Base-by-base conservation (phyloP, 2,888 invertebrate genomes). In the Gastrophysa polygoni region DNA sequence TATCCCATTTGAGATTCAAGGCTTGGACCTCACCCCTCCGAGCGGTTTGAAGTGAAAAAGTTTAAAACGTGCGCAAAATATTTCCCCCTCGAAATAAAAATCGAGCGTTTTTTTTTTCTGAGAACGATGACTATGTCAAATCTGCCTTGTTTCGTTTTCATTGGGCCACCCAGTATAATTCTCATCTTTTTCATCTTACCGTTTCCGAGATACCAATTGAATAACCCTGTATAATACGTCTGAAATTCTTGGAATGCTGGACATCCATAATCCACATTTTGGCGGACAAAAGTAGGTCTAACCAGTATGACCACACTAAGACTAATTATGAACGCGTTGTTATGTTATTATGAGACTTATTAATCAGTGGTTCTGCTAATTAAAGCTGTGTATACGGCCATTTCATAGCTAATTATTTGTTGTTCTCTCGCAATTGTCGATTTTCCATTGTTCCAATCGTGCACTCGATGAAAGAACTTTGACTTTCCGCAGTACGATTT, bases 171-270 rank as follows among this genome's bases (percentile, higher is more conserved):
- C n/a, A n/a, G n/a, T n/a, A n/a, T n/a, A n/a, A n/a, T n/a, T n/a
- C n/a, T n/a, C n/a, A n/a, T n/a, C n/a, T n/a, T n/a, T n/a, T n/a
- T n/a, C n/a, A n/a, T n/a, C n/a, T n/a, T n/a, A n/a, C n/a, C n/a
- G n/a, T n/a, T n/a, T n/a, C n/a, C n/a, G n/a, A n/a, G n/a, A n/a
- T n/a, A n/a, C n/a, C n/a, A n/a, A n/a, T n/a, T n/a, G n/a, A n/a
- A n/a, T n/a, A n/a, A n/a, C n/a, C n/a, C n/a, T n/a, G n/a, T n/a
- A n/a, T n/a, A n/a, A n/a, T n/a, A n/a, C 47, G 59, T 14, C 16
- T 4, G 46, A 56, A 63, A 63, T 63, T 63, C 56, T 48, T 59
- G 8, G 55, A 32, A 56, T 55, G 47, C 47, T 20, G 46, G 47
- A 63, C 56, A 51, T 63, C 51, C 43, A 14, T 18, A 21, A 18